These are phyloP conservation scores for Drosophila borealis DNA, from an alignment of 2,888 invertebrate species.

Conservation along the genomic window DNA sequence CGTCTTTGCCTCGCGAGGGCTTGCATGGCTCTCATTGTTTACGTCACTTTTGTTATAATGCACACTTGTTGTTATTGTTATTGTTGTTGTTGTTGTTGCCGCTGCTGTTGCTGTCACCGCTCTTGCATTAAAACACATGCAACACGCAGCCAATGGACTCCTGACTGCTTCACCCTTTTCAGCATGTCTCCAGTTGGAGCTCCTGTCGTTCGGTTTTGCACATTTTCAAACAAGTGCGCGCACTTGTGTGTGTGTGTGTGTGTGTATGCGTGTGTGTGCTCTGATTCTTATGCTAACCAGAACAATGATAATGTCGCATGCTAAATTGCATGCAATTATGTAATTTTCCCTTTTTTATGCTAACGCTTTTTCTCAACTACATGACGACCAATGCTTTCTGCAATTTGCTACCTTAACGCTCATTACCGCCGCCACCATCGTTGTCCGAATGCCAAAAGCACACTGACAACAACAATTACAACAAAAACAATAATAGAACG, in stretches of 20 bases:
- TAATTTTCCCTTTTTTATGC: slow-evolving; percentile 64
- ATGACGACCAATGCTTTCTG: slow-evolving; percentile 23
- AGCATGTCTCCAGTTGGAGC: slow-evolving; percentile 20
- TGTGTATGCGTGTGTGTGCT: slow-evolving; percentile 18
- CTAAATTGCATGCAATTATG: slow-evolving; percentile 84
- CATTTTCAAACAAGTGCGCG: slow-evolving; percentile 6
- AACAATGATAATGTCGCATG: slow-evolving; percentile 83
- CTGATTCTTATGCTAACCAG: slow-evolving; percentile 73
- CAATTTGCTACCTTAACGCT: slow-evolving; percentile 45
- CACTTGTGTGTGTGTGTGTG: background rate
- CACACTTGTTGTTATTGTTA: slow-evolving; percentile 42
- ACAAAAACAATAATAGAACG: slow-evolving; percentile 12
- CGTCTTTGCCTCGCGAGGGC: slow-evolving; percentile 49
- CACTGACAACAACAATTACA: slow-evolving; percentile 11
- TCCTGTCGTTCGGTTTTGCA: slow-evolving; percentile 28
- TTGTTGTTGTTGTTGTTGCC: slow-evolving; percentile 31
- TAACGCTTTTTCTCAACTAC: slow-evolving; percentile 27
- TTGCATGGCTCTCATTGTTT: slow-evolving; percentile 60
- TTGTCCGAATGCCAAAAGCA: slow-evolving; percentile 23
- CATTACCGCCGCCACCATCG: slow-evolving; percentile 29
- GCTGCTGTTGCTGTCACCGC: slow-evolving; percentile 37
- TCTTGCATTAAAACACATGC: slow-evolving; percentile 67
- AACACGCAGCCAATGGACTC: slow-evolving; percentile 50
- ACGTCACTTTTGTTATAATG: slow-evolving; percentile 72
- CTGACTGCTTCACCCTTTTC: slow-evolving; percentile 30